phyloP scores from a whole-genome alignment of 2,113 vertebrate genomes.

The Corydoras maculifer region DNA sequence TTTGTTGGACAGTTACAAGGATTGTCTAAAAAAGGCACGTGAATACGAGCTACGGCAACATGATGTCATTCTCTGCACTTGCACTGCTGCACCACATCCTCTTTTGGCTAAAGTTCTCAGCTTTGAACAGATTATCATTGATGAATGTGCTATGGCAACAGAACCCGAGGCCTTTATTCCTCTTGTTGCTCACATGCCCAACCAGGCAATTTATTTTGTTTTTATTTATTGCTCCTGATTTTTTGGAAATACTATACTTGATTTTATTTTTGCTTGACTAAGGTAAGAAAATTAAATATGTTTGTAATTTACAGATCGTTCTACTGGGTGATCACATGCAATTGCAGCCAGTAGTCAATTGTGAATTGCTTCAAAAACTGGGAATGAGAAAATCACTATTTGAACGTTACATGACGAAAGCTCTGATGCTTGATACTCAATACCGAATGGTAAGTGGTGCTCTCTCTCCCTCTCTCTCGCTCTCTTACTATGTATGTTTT shows the following conservation, averaged over 20 bases:
- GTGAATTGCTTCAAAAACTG: constrained; percentile 57
- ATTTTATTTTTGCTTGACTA: background rate
- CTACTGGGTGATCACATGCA: constrained; percentile 85
- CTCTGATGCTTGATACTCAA: constrained; percentile 69
- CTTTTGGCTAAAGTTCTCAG: constrained; percentile 46
- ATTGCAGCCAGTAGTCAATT: constrained; percentile 66
- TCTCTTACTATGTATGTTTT: no score
- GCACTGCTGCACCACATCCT: constrained; percentile 35
- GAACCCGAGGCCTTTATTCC: constrained; percentile 79
- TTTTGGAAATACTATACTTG: background rate
- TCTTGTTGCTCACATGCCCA: constrained; percentile 54
- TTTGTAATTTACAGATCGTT: constrained; percentile 67
- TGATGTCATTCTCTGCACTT: constrained; percentile 71
- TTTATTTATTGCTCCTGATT: background rate
- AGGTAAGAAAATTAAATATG: background rate
- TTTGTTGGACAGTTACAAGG: constrained; percentile 59
- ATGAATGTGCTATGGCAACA: constrained; percentile 77
- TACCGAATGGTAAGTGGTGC: constrained; percentile 73
- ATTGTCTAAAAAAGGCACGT: constrained; percentile 8
- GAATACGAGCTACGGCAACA: constrained; percentile 46
- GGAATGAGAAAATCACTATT: constrained; percentile 75
- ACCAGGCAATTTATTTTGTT: constrained; percentile 57
- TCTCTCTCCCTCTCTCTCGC: no score
- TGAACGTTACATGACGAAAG: constrained; percentile 61
- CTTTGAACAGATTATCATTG: constrained; percentile 66